Base-by-base conservation (phyloP, 2,113 vertebrate genomes). In the Merops nubicus region DNA sequence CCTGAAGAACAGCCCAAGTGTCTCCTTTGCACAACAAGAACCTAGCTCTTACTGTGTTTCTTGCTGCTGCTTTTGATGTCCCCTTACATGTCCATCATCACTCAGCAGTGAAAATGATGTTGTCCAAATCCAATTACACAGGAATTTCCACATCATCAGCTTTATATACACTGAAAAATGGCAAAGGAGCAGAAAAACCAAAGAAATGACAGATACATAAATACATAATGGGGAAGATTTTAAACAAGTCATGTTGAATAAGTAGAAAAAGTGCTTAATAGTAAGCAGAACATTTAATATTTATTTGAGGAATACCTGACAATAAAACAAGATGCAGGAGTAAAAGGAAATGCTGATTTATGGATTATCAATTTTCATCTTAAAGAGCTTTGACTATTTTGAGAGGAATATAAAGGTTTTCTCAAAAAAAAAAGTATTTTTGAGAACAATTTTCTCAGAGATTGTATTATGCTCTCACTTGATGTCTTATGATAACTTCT, bases 371-470 rank as follows among this genome's bases (percentile, higher is more conserved):
- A n/a, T n/a, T 90, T 77, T 59, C 1, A 3, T 68, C 31, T 76
- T 59, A 31, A 51, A 51, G 3, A 29, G n/a, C 3, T 53, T 10
- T 3, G 23, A 65, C 36, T 3, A n/a, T 91, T 57, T 73, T 57
- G 47, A 76, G 13, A 21, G 36, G 26, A 74, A 69, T 12, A 64
- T 1, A 31, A 50, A 60, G 7, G 6, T 28, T 62, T 80, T 68
- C 16, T 31, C 6, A 8, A 40, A 74, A 50, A 73, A 48, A 2
- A 0, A 0, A n/a, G 17, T 3, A 8, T 31, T 65, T 16, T 28
- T 20, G 15, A 2, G 47, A 48, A 48, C 5, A 77, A 9, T 80
- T 25, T 68, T 80, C 51, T 33, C 31, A 42, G n/a, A 48, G 13
- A 9, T 3, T 7, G 33, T 45, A 60, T 42, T 82, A 25, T 78